Evolutionary conservation across 2,888 invertebrate species (phyloP), one percentile per base, ranked within the genome.

Genomic region (Rhorus exstirpatorius): DNA sequence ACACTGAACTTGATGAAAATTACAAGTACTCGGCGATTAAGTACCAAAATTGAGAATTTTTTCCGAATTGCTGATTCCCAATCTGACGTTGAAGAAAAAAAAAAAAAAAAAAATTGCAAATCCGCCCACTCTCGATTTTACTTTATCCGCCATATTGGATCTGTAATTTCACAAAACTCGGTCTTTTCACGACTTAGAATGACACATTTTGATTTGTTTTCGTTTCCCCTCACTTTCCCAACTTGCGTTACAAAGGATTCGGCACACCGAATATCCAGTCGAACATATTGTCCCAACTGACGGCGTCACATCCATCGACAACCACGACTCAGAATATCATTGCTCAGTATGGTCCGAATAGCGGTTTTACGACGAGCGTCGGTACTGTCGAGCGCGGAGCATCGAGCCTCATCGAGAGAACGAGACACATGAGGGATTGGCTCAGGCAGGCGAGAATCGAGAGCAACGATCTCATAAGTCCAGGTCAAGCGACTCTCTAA

Each of bases 401-500:
- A 1, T 95, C 95, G 6, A 95, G 95, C 72, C 90, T 96, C 71
- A 95, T 95, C 61, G 96, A 96, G 88, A 93, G 96, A 41, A 95
- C 96, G 0, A 93, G 95, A 74, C 95, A 95, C 87, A 92, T 96
- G 79, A 93, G 95, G 81, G 95, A 96, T 87, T 96, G 96, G 96
- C 90, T 96, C 79, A 93, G 95, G 14, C 95, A 95, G 90, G 92
- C 93, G 44, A 89, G 93, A 60, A 88, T 91, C 71, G 92, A 93
- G 82, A 91, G 86, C 38, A 89, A 91, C 0, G 92, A 92, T 65
- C 85, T 92, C 70, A 89, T 92, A 60, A 91, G 89, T 83, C 90
- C 92, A 8, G 92, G 91, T n/a, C 92, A 92, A 83, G 91, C 92
- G 19, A 92, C 92, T 12, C 91, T 93, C 55, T 93, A 88, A 90